phyloP scores from a whole-genome alignment of 2,888 invertebrate genomes.

The Syritta pipiens region DNA sequence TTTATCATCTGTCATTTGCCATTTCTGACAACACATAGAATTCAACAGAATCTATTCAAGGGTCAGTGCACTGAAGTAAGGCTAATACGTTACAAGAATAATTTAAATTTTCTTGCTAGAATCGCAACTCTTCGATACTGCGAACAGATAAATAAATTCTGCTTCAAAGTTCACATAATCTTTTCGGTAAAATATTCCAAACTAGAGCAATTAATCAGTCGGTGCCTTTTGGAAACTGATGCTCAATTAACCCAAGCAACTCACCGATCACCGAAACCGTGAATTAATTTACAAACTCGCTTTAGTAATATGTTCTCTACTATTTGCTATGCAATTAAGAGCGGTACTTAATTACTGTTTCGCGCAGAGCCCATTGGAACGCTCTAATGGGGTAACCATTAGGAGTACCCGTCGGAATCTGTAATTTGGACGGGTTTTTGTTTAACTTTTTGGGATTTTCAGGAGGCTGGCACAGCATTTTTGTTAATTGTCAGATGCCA shows the following conservation, averaged over 20 bases:
- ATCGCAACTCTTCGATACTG: background rate
- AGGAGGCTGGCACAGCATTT: slow-evolving; percentile 1
- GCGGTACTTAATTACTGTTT: slow-evolving; percentile 19
- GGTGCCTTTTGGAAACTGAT: background rate
- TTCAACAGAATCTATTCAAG: too few species aligned
- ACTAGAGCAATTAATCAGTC: slow-evolving; percentile 25
- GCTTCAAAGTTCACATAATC: too few species aligned
- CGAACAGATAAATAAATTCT: background rate
- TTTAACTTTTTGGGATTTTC: background rate
- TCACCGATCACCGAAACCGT: background rate
- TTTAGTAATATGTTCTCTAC: slow-evolving; percentile 7
- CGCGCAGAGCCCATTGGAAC: slow-evolving; percentile 14
- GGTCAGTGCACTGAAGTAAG: too few species aligned
- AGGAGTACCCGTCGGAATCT: slow-evolving; percentile 4
- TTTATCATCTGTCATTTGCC: too few species aligned
- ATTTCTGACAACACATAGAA: too few species aligned
- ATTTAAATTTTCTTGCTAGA: too few species aligned
- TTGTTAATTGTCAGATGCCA: slow-evolving; percentile 18
- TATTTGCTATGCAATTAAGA: slow-evolving; percentile 30
- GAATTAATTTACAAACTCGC: slow-evolving; percentile 31
- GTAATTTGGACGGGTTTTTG: background rate
- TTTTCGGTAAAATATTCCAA: background rate
- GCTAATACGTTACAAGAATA: too few species aligned
- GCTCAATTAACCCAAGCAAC: slow-evolving; percentile 4
- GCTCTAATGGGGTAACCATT: background rate